These are phyloP conservation scores for Halichondria panicea DNA, from an alignment of 37 sponge, comb jelly and placozoan genomes.

Conservation along the genomic window DNA sequence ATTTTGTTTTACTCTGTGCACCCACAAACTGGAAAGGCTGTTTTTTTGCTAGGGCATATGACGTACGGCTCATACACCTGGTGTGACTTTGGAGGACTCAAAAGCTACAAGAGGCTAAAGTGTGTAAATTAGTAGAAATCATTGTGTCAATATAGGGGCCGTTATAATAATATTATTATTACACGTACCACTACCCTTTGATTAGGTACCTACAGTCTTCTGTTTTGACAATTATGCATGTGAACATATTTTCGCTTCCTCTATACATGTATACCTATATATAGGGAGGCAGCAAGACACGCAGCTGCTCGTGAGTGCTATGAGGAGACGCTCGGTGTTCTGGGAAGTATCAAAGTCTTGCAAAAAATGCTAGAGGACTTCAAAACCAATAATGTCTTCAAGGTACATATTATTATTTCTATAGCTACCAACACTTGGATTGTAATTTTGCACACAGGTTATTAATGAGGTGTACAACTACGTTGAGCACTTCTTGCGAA, in stretches of 20 bases:
- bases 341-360: slow-evolving; percentile 23
- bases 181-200: no score
- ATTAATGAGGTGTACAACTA: slow-evolving; percentile 40
- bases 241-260: slow-evolving; percentile 1
- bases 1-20: slow-evolving; percentile 59
- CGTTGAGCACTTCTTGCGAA: slow-evolving; percentile 51
- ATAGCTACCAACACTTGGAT: background rate
- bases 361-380: slow-evolving; percentile 4
- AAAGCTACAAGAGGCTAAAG: background rate
- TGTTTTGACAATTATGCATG: background rate
- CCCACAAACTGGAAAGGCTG: slow-evolving; percentile 52
- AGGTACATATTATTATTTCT: slow-evolving; percentile 21
- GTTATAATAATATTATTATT: background rate
- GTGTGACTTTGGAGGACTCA: slow-evolving; percentile 82
- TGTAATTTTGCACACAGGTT: slow-evolving; percentile 20
- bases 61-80: slow-evolving; percentile 43
- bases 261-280: no score
- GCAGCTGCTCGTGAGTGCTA: slow-evolving; percentile 69
- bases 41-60: slow-evolving; percentile 60
- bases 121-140: background rate
- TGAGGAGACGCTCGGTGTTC: slow-evolving; percentile 64
- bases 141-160: background rate
- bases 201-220: no score
- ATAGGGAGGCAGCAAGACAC: slow-evolving; percentile 37
- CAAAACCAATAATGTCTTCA: slow-evolving; percentile 44